These are phyloP conservation scores for Paedocypris sp. DNA, from an alignment of 2,113 vertebrate species.

Conservation along the genomic window DNA sequence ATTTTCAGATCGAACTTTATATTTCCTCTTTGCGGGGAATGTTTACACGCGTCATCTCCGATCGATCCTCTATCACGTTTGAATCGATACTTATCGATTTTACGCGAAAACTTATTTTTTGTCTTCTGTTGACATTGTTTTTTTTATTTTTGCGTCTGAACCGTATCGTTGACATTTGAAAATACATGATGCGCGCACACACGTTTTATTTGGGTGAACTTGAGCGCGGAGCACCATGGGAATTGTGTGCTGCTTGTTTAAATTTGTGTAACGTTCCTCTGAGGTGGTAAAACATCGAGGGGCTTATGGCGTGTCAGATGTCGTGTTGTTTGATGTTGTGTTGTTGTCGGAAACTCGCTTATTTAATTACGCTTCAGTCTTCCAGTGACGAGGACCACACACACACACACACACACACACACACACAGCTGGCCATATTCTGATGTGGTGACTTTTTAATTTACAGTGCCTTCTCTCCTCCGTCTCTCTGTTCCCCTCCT, in stretches of 20 bases:
- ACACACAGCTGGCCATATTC: constrained; percentile 7
- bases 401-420: constrained; percentile 31
- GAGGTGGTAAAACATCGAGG: neutral
- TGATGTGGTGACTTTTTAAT: constrained; percentile 22
- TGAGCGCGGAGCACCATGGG: neutral
- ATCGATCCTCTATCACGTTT: neutral
- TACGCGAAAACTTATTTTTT: no score
- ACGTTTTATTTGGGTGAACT: no score
- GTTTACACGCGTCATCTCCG: neutral
- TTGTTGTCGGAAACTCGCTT: constrained; percentile 7
- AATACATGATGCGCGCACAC: no score
- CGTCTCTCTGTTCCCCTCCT: no score
- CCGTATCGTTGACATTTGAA: no score
- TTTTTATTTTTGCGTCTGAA: no score
- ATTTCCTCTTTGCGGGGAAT: neutral
- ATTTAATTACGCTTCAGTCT: neutral
- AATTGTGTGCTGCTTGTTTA: neutral
- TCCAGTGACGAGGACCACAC: neutral
- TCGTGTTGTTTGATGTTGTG: constrained; percentile 16
- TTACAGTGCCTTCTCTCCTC: neutral
- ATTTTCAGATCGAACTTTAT: constrained; percentile 4
- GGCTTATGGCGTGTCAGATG: neutral
- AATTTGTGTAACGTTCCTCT: neutral
- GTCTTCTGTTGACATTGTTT: no score
- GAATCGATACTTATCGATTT: neutral